Evolutionary conservation across 2,888 invertebrate species (phyloP).

Genomic region (Latheticus oryzae): DNA sequence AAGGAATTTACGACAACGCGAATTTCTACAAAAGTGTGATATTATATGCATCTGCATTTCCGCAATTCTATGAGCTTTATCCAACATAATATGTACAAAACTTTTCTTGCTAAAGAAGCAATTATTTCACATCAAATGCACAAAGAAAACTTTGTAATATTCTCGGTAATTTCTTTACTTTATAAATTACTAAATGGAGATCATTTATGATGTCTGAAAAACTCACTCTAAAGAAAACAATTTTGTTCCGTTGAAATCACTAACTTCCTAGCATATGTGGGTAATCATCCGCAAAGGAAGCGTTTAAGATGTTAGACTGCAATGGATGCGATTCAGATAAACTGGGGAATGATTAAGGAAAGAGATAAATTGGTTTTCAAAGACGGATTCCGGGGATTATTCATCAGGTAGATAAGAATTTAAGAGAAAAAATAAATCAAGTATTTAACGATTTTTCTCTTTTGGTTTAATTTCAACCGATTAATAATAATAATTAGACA

Average conservation of each 20-base stretch:
- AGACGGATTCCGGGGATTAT: constrained; percentile 12
- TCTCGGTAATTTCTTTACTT: too few relatives aligned
- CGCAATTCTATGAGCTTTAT: background rate
- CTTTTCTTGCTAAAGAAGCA: too few relatives aligned
- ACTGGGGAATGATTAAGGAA: constrained; percentile 11
- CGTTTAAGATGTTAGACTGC: constrained; percentile 10
- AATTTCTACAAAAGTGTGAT: constrained; percentile 2
- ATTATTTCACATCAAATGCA: too few relatives aligned
- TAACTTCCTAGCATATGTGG: constrained; percentile 15
- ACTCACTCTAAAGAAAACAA: too few relatives aligned
- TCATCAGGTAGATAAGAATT: constrained; percentile 18
- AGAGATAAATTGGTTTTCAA: constrained; percentile 17
- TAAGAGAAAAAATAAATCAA: too few relatives aligned
- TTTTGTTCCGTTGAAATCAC: constrained; percentile 13
- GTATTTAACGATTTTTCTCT: background rate
- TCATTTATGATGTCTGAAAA: too few relatives aligned
- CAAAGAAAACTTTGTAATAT: too few relatives aligned
- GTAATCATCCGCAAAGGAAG: constrained; percentile 19
- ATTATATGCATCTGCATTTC: constrained; percentile 1
- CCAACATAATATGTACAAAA: background rate
- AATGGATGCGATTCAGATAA: constrained; percentile 18
- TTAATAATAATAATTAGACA: too few relatives aligned
- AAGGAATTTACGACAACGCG: background rate
- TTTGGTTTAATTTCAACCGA: too few relatives aligned
- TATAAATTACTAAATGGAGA: too few relatives aligned